These are phyloP conservation scores for Saturnia japonica DNA, from an alignment of 2,888 invertebrate species.

Conservation along the genomic window DNA sequence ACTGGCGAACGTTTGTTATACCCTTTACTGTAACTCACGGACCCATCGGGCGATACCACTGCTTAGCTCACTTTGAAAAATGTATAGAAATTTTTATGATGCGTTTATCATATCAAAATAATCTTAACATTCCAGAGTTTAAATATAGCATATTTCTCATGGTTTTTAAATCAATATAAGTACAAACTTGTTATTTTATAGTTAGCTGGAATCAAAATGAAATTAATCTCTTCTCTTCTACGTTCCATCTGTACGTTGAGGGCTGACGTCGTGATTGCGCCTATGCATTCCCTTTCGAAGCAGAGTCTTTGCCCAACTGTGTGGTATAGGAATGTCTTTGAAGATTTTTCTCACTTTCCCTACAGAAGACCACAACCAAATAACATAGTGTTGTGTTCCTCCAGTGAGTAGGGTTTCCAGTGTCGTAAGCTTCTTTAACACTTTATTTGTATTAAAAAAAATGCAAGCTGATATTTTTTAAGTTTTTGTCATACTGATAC, in stretches of 20 bases:
- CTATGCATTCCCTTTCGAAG: no score
- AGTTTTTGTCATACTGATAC: no score
- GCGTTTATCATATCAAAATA: slow-evolving; percentile 1
- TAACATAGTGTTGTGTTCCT: no score
- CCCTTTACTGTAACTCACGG: slow-evolving; percentile 55
- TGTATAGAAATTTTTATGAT: slow-evolving; percentile 18
- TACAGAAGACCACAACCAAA: no score
- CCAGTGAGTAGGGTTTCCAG: no score
- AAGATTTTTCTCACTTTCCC: no score
- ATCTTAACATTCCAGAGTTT: not conserved
- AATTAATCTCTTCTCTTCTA: not conserved
- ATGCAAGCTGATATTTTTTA: no score
- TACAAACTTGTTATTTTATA: not conserved
- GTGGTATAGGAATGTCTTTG: no score
- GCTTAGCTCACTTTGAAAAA: slow-evolving; percentile 47
- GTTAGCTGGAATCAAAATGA: not conserved
- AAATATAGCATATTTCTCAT: not conserved
- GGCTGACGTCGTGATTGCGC: no score
- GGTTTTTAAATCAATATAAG: not conserved
- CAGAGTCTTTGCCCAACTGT: no score
- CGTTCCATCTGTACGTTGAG: not conserved
- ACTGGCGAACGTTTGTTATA: slow-evolving; percentile 62
- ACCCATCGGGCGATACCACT: slow-evolving; percentile 33
- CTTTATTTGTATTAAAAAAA: no score
- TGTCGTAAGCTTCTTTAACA: no score